These are phyloP conservation scores for Benitochromis conjunctus DNA, from an alignment of 2,113 vertebrate genomes.

Conservation along the genomic window DNA sequence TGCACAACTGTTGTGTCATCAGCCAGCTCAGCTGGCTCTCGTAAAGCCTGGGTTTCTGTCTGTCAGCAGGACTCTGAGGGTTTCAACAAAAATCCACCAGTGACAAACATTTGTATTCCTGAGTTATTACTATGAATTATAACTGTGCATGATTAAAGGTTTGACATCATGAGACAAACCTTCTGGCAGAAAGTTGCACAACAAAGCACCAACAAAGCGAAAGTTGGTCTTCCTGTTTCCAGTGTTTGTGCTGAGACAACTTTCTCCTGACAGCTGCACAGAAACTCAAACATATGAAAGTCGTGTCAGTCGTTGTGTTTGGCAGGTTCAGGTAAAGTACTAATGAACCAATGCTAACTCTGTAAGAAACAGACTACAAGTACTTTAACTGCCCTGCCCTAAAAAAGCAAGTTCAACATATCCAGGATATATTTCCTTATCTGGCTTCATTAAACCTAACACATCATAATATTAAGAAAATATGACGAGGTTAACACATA, in stretches of 20 bases:
- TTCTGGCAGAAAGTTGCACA: neutral
- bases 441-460: neutral
- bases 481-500: neutral
- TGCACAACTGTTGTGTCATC: neutral
- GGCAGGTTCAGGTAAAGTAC: neutral
- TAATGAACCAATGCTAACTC: neutral
- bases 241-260: neutral
- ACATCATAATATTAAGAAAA: neutral
- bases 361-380: neutral
- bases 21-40: slow-evolving; percentile 7
- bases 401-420: neutral
- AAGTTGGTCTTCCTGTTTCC: neutral
- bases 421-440: neutral
- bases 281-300: neutral
- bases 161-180: neutral
- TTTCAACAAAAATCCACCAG: neutral
- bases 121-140: neutral
- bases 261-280: neutral
- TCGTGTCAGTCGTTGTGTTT: neutral
- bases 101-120: neutral
- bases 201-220: neutral
- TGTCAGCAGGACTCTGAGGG: neutral
- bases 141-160: neutral
- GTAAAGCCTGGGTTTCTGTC: neutral
- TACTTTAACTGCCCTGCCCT: neutral